phyloP scores from a whole-genome alignment of 2,113 vertebrate species.

The Gopherus flavomarginatus region DNA sequence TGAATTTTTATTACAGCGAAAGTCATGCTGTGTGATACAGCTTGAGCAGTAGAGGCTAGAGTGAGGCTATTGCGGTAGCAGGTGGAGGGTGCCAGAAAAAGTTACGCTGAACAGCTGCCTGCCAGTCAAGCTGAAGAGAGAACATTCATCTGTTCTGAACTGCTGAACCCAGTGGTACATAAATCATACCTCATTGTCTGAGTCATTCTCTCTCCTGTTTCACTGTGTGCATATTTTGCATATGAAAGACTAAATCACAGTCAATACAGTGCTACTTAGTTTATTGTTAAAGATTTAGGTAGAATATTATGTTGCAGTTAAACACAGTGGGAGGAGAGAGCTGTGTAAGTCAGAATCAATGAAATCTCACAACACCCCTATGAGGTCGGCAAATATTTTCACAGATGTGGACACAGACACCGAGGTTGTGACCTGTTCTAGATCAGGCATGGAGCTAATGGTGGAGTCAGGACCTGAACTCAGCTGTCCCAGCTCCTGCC shows the following conservation, averaged over 20 bases:
- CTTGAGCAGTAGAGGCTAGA: background rate
- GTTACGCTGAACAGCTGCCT: background rate
- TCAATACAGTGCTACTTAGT: background rate
- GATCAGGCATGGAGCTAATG: background rate
- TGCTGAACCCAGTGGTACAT: background rate
- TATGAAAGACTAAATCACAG: background rate
- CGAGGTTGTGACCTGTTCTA: background rate
- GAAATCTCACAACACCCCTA: background rate
- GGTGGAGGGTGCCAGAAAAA: background rate
- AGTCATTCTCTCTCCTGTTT: background rate
- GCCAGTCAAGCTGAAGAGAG: background rate
- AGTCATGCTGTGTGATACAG: background rate
- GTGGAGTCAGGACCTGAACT: fast-evolving
- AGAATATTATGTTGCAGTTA: background rate
- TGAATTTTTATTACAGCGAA: background rate
- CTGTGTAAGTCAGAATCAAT: background rate
- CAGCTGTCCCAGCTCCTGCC: background rate
- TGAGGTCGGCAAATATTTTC: background rate
- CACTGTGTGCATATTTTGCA: fast-evolving
- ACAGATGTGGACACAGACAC: background rate
- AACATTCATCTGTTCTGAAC: fast-evolving
- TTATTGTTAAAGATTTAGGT: background rate
- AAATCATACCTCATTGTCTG: background rate
- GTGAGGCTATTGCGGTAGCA: background rate
- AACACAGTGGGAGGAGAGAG: too few relatives aligned